Conservation (phyloP, 30 jellyfish, hydroid and myxozoan species). For the Chrysaora quinquecirrha region DNA sequence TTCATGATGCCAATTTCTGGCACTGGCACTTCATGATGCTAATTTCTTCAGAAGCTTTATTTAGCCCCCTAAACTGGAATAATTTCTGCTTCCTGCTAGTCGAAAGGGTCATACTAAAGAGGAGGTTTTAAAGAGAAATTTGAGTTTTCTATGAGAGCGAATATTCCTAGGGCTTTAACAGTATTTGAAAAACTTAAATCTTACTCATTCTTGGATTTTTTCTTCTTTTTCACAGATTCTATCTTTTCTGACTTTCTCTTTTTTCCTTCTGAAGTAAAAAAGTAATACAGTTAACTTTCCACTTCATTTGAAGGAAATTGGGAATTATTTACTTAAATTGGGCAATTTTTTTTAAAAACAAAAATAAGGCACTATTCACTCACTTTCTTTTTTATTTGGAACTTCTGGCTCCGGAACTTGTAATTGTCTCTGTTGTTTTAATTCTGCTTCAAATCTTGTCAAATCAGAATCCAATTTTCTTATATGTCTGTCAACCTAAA, state of each 20-base stretch:
- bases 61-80: too few species aligned
- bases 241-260: slow-evolving; percentile 75
- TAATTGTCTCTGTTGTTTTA: slow-evolving; percentile 83
- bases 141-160: too few species aligned
- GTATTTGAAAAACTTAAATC: too few species aligned
- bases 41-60: too few species aligned
- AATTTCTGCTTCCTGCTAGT: too few species aligned
- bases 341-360: neutral
- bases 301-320: too few species aligned
- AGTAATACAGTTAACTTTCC: neutral
- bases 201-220: slow-evolving; percentile 76
- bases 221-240: slow-evolving; percentile 80
- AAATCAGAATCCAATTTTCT: slow-evolving; percentile 90
- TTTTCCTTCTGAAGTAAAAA: slow-evolving; percentile 58
- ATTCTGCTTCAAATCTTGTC: slow-evolving; percentile 91
- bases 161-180: too few species aligned
- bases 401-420: slow-evolving; percentile 68
- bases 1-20: too few species aligned
- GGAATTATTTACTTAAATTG: neutral
- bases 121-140: too few species aligned
- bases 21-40: too few species aligned
- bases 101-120: too few species aligned
- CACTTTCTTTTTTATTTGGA: slow-evolving; percentile 46
- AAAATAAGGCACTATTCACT: slow-evolving; percentile 15
- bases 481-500: slow-evolving; percentile 93